phyloP scores from a whole-genome alignment of 2,113 vertebrate species.

The Pitta sordida region DNA sequence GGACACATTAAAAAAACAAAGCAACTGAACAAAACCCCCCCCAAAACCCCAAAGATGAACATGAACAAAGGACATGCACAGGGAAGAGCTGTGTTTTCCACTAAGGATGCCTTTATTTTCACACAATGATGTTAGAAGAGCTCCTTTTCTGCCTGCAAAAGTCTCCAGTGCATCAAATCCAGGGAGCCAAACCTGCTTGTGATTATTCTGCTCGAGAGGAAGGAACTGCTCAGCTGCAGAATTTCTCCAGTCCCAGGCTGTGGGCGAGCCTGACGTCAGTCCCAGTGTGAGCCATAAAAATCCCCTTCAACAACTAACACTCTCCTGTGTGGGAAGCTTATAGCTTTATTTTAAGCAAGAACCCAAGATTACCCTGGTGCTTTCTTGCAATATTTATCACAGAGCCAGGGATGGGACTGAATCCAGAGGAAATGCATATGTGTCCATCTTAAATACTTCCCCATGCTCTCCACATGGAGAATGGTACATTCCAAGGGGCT shows the following conservation, averaged over 20 bases:
- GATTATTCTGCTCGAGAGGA: neutral
- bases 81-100: neutral
- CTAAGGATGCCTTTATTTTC: neutral
- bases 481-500: rapidly evolving
- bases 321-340: slow-evolving; percentile 1
- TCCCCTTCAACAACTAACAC: neutral
- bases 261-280: neutral
- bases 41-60: neutral
- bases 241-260: neutral
- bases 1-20: neutral
- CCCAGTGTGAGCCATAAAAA: neutral
- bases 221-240: neutral
- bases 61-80: neutral
- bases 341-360: neutral
- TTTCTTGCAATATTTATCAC: neutral
- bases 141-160: neutral
- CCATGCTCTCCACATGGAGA: rapidly evolving
- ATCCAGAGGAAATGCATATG: neutral
- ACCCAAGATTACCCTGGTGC: neutral
- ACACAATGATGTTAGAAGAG: neutral
- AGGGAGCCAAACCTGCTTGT: neutral
- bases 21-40: neutral
- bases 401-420: neutral
- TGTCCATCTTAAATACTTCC: neutral
- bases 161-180: neutral